Percentiles rank a stretch among this genome's conserved stretches.
Evolutionary conservation across 2,797 vertebrate genomes (phyloP).

Genomic region (Paedocypris micromegethes): DNA sequence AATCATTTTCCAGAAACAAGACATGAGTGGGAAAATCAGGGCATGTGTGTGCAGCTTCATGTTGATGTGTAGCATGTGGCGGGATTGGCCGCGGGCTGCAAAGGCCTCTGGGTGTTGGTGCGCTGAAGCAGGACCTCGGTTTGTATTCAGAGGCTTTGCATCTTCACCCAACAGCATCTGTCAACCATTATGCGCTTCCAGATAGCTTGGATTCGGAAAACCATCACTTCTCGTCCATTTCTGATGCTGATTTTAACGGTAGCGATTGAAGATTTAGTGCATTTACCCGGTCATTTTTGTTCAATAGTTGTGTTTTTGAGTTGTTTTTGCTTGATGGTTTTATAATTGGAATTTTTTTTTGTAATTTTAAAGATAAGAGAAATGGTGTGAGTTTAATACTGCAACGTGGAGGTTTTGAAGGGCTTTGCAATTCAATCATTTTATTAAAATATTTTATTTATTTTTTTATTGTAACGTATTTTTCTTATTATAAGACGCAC

Average conservation of each 20-base stretch:
- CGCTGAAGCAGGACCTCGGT: constrained; percentile 29
- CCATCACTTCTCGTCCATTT: not conserved
- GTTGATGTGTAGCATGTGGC: constrained; percentile 19
- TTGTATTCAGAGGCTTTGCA: constrained; percentile 45
- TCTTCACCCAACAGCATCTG: constrained; percentile 51
- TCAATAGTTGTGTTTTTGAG: too few relatives aligned
- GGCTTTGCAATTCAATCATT: too few relatives aligned
- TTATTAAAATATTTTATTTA: too few relatives aligned
- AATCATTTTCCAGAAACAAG: constrained; percentile 14
- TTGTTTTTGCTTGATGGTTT: too few relatives aligned
- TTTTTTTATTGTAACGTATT: too few relatives aligned
- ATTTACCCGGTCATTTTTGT: not conserved
- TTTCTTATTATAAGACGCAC: too few relatives aligned
- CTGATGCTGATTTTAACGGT: constrained; percentile 12
- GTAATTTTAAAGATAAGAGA: too few relatives aligned
- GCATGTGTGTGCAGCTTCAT: constrained; percentile 5
- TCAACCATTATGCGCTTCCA: constrained; percentile 58
- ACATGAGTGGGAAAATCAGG: constrained; percentile 18
- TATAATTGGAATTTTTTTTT: too few relatives aligned
- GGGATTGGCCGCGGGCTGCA: constrained; percentile 27
- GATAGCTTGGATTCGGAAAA: constrained; percentile 39
- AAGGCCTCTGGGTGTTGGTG: constrained; percentile 25
- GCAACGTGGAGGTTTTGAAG: too few relatives aligned
- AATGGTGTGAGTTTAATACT: too few relatives aligned
- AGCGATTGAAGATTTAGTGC: constrained; percentile 24